A percentile compares a stretch with the other conserved stretches of the same genome.
These are phyloP conservation scores for Neoniphon sammara DNA, from an alignment of 2,797 vertebrate genomes.

Conservation along the genomic window DNA sequence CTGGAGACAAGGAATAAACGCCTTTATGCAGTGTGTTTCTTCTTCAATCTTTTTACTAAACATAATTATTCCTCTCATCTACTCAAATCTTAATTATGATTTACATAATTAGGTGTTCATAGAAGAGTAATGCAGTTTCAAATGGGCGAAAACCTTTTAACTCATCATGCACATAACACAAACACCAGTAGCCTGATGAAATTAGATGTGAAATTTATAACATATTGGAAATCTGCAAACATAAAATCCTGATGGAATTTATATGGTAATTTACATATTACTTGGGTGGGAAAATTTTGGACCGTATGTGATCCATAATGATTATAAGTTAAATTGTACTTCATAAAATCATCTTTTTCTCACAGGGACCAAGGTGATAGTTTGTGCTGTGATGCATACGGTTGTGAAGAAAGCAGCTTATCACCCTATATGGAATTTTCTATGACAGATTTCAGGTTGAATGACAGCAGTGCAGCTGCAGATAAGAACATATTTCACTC, in stretches of 20 bases:
- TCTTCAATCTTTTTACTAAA: too few species aligned
- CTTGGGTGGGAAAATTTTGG: not conserved
- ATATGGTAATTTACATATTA: not conserved
- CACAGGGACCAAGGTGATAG: not conserved
- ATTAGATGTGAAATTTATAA: not conserved
- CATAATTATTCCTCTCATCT: not conserved
- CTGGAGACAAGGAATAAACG: not conserved
- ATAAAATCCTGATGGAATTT: not conserved
- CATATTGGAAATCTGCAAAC: not conserved
- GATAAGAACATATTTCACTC: slow-evolving; percentile 45
- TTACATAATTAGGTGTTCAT: not conserved
- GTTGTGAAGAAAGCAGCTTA: not conserved
- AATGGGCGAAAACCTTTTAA: not conserved
- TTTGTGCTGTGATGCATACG: not conserved
- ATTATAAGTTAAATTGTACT: too few species aligned
- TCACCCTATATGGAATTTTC: slow-evolving; percentile 20
- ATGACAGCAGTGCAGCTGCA: slow-evolving; percentile 34
- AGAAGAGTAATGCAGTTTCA: not conserved
- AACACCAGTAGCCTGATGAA: not conserved
- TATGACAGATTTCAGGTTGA: slow-evolving; percentile 44
- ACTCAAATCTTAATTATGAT: not conserved
- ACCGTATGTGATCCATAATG: not conserved
- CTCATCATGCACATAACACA: not conserved
- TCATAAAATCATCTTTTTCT: too few species aligned
- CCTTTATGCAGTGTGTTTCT: not conserved